Conservation (phyloP, 2,113 vertebrate genomes). For the Centropus unirufus region DNA sequence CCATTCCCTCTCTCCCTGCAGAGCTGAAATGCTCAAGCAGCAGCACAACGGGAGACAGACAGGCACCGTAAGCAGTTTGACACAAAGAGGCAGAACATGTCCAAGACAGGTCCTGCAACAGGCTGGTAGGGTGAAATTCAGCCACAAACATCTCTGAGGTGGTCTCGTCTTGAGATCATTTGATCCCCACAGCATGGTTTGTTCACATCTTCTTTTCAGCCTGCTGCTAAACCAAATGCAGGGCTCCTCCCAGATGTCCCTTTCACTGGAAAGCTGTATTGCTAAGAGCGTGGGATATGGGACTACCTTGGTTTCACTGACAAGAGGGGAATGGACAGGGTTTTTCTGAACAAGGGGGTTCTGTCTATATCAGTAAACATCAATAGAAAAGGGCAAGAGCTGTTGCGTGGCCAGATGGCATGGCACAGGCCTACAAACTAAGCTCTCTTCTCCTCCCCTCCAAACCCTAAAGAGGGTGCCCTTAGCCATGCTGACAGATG, state of each 20-base stretch:
- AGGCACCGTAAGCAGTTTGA: not conserved
- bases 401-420: not conserved
- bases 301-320: not conserved
- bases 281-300: not conserved
- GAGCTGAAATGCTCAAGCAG: not conserved
- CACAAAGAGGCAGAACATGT: not conserved
- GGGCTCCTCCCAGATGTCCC: not conserved
- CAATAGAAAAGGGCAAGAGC: not conserved
- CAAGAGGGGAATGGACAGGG: not conserved
- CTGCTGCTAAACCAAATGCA: fast-evolving
- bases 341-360: not conserved
- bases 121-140: not conserved
- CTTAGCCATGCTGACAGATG: conserved; percentile 11
- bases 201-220: not conserved
- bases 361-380: not conserved
- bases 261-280: not conserved
- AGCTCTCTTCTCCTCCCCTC: not conserved
- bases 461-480: not conserved
- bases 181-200: not conserved
- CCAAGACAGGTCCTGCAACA: not conserved
- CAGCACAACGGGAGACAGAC: not conserved
- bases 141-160: not conserved
- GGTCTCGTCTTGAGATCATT: not conserved
- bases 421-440: not conserved
- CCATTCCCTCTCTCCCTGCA: not conserved